phyloP scores from a whole-genome alignment of 2,888 invertebrate genomes.

The Litoditis marina region DNA sequence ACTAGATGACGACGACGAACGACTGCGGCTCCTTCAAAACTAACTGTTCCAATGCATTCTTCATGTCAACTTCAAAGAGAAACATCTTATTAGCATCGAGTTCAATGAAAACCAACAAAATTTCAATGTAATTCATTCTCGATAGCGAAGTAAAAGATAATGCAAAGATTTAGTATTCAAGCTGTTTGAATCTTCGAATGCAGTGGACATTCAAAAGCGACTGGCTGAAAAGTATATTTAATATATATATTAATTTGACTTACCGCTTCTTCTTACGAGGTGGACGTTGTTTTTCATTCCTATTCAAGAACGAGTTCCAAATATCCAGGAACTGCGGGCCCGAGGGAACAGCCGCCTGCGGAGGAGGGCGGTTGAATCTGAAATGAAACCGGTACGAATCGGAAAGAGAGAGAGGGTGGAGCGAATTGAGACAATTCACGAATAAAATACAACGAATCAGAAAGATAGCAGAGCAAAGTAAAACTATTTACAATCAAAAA shows the following conservation, averaged over 20 bases:
- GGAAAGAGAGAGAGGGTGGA: not conserved
- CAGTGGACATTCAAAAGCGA: no score
- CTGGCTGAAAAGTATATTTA: not conserved
- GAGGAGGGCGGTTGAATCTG: slow-evolving; percentile 10
- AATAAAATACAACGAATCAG: not conserved
- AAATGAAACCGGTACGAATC: no score
- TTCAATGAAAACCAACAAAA: no score
- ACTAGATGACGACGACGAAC: not conserved
- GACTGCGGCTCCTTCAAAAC: slow-evolving; percentile 6
- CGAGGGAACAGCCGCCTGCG: not conserved
- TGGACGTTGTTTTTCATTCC: slow-evolving; percentile 20
- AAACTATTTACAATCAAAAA: not conserved
- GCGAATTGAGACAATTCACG: not conserved
- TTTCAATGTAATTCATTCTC: no score
- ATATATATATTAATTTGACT: not conserved
- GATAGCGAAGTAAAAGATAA: no score
- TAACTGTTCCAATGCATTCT: no score
- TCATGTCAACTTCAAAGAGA: no score
- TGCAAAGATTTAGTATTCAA: no score
- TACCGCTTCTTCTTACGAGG: not conserved
- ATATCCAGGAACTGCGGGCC: slow-evolving; percentile 18
- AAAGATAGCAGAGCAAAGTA: not conserved
- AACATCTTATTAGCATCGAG: no score
- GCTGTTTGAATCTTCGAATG: no score
- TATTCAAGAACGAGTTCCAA: slow-evolving; percentile 27